These are phyloP conservation scores for Macrocentrus cingulum DNA, from an alignment of 1,140 invertebrate species.

Conservation along the genomic window DNA sequence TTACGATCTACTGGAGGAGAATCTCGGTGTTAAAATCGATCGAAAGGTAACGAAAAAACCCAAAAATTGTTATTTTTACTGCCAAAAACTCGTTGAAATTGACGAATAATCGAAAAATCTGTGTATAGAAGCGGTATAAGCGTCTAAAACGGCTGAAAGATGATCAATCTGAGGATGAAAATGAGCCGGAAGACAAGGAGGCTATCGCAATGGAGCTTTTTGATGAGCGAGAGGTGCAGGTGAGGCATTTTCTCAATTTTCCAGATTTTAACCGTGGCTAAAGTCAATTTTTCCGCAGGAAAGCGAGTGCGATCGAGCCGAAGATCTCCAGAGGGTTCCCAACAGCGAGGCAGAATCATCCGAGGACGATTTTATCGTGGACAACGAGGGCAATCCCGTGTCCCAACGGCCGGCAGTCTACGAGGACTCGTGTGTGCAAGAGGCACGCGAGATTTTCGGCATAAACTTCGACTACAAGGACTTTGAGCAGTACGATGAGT, in stretches of 20 bases:
- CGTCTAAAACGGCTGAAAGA: slow-evolving; percentile 80
- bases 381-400: slow-evolving; percentile 92
- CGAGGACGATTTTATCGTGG: slow-evolving; percentile 96
- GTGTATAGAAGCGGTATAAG: too few species aligned
- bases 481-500: slow-evolving; percentile 85
- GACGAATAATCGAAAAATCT: too few species aligned
- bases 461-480: slow-evolving; percentile 98
- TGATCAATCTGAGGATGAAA: slow-evolving; percentile 84
- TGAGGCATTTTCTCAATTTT: slow-evolving; percentile 77
- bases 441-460: slow-evolving; percentile 99
- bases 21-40: slow-evolving; percentile 93
- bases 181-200: slow-evolving; percentile 75
- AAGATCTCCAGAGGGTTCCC: too few species aligned
- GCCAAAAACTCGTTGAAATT: too few species aligned
- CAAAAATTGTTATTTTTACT: too few species aligned
- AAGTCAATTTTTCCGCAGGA: slow-evolving; percentile 75
- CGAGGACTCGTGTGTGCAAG: slow-evolving; percentile 89
- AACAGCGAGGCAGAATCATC: too few species aligned
- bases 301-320: slow-evolving; percentile 77
- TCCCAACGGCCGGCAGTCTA: slow-evolving; percentile 84
- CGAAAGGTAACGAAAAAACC: too few species aligned
- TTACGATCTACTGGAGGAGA: slow-evolving; percentile 97
- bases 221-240: slow-evolving; percentile 79
- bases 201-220: slow-evolving; percentile 89
- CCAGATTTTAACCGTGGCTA: slow-evolving; percentile 64